Evolutionary conservation across 1,140 invertebrate species (phyloP), one percentile per base, ranked within the genome.

Genomic region (Ericerus pela): DNA sequence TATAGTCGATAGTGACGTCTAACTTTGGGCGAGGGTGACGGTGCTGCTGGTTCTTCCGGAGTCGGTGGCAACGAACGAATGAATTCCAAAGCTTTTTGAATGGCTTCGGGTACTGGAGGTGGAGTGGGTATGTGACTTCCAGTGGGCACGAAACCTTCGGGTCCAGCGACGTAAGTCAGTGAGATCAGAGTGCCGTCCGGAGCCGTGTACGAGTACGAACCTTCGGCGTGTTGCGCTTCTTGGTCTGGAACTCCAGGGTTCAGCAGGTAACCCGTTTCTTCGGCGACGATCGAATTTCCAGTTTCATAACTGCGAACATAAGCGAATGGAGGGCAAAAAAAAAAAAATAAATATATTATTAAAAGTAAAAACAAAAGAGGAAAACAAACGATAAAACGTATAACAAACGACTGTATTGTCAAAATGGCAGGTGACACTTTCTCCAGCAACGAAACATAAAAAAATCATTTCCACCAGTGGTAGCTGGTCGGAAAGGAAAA

Each of bases 91-190:
- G 81, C 82, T 60, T 79, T 78, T 62, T 81, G 73, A 58, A 85
- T 85, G 5, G 79, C 81, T 56, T 75, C 79, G 24, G 84, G 82
- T 26, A 83, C 75, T 6, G 79, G 79, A 0, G 79, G 81, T 37
- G 81, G 80, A 24, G 79, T 80, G 27, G 79, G 78, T 28, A 80
- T 65, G 66, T 80, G 77, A 55, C 73, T 76, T 22, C 78, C 78
- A 62, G 75, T 69, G 43, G 77, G 72, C 30, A 73, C 58, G 62
- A 66, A 65, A 43, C 81, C 81, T 61, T 82, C 82, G 61, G 85
- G 81, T 63, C 86, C 85, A 31, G 85, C 84, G 24, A 79, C 75
- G 67, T 88, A 88, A 1, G 76, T 74, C 12, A 88, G 68, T 12
- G 72, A 69, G 57, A 85, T 81, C 6, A 76, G 74, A 30, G 78